Evolutionary conservation across 1,140 invertebrate species (phyloP).

Genomic region (Myzus persicae): DNA sequence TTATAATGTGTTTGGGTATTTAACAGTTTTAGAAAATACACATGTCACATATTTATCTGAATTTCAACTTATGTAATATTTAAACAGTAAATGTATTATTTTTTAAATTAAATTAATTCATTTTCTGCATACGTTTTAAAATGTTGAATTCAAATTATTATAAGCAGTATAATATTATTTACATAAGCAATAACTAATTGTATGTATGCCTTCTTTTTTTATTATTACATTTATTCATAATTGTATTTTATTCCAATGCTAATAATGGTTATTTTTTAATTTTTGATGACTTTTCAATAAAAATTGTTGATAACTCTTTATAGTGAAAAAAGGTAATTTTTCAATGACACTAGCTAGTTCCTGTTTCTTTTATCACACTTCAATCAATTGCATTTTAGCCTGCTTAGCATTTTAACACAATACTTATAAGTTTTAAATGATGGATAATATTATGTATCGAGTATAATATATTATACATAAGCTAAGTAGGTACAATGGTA

Average conservation of each 20-base stretch:
- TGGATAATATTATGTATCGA: too few relatives aligned
- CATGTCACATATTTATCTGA: background rate
- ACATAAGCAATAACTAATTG: background rate
- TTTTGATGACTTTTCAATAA: background rate
- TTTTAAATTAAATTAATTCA: background rate
- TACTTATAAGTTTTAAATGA: background rate
- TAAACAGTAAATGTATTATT: background rate
- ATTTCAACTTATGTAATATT: background rate
- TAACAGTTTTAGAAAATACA: background rate
- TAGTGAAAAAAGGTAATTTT: background rate
- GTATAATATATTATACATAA: too few relatives aligned
- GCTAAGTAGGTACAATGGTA: too few relatives aligned
- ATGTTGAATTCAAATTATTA: background rate
- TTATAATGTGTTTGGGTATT: background rate
- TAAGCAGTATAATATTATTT: background rate
- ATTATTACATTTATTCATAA: background rate
- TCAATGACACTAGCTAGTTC: background rate
- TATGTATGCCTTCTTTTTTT: background rate
- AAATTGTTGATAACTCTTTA: background rate
- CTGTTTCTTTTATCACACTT: background rate
- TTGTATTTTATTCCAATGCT: background rate
- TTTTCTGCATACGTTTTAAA: background rate
- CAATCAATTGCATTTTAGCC: background rate
- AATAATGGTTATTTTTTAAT: background rate
- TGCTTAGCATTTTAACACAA: background rate